Evolutionary conservation across 2,797 vertebrate species (phyloP), one percentile per base, ranked within the genome.

Genomic region (Rhynchotus rufescens): DNA sequence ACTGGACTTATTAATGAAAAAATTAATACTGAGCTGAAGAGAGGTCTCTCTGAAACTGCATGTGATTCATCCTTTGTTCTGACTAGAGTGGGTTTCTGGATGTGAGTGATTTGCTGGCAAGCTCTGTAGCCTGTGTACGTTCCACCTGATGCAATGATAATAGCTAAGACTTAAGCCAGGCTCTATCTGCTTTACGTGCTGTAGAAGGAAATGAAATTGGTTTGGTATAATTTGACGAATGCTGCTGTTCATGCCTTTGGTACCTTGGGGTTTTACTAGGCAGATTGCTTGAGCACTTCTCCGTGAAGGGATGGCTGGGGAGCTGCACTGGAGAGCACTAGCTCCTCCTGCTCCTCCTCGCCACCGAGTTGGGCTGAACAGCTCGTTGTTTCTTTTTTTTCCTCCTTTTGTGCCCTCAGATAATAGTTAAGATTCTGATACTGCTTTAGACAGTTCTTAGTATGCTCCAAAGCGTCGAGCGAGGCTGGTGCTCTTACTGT

Each of bases 401-500:
- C 56, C 34, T 22, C 52, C 40, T 84, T 38, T 22, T 10, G 30
- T 26, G 30, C 64, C 64, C 84, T 49, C 44, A 5, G 4, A 15
- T 44, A 49, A 15, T 42, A 68, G 72, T 86, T 84, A 61, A 84
- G 71, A 82, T 81, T 61, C 68, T 40, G 73, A 17, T 85, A 54
- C 20, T 59, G 84, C 76, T 82, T 87, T 86, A 83, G 79, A 30
- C 79, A 45, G 54, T 6, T 83, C 86, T 80, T 93, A 87, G 66
- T 40, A 73, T 15, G 76, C 2, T 56, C 16, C 2, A 94, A 95
- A 92, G 92, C 89, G 93, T 94, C 87, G 75, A 92, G 92, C 90
- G 88, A 94, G 82, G 84, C 20, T 75, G 82, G 66, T 81, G 8
- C 84, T 89, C 81, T 94, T 86, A 45, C 89, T 15, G 12, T 59